A percentile compares a stretch with the other conserved stretches of the same genome.
phyloP scores from a whole-genome alignment of 2,888 invertebrate genomes.

The Temnothorax ravouxi region DNA sequence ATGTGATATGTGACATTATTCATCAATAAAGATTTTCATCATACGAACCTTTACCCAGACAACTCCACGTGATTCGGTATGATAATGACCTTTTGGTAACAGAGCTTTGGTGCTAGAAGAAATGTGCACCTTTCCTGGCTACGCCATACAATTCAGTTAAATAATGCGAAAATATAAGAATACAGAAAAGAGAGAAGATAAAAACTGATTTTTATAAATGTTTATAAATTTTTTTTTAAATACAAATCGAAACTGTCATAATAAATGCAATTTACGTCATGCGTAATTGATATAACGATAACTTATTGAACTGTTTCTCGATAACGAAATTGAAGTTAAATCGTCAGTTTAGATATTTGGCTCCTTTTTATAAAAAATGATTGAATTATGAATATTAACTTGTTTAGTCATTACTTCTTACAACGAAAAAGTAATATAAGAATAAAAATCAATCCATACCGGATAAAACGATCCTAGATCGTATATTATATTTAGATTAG shows the following conservation, averaged over 20 bases:
- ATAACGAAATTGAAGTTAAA: not conserved
- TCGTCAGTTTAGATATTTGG: not conserved
- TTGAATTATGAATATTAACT: not conserved
- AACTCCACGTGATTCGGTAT: conserved; percentile 90
- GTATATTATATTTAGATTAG: not conserved
- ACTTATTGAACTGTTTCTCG: not conserved
- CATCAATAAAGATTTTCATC: not conserved
- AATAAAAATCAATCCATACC: not conserved
- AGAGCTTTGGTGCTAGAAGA: conserved; percentile 91
- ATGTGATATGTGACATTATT: not conserved
- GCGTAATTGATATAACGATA: not conserved
- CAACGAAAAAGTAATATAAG: not conserved
- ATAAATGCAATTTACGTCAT: not conserved
- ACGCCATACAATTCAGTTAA: conserved; percentile 67
- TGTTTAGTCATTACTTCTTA: not conserved
- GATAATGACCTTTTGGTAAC: conserved; percentile 90
- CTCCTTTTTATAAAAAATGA: not conserved
- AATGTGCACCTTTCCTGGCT: conserved; percentile 92
- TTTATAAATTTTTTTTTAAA: not conserved
- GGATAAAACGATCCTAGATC: not conserved
- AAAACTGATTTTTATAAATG: not conserved
- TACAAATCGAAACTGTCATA: not conserved
- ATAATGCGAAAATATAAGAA: not conserved
- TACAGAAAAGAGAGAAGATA: not conserved
- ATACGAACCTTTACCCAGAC: conserved; percentile 92